Conservation (phyloP, 2,797 vertebrate species). For the Tapirus indicus region DNA sequence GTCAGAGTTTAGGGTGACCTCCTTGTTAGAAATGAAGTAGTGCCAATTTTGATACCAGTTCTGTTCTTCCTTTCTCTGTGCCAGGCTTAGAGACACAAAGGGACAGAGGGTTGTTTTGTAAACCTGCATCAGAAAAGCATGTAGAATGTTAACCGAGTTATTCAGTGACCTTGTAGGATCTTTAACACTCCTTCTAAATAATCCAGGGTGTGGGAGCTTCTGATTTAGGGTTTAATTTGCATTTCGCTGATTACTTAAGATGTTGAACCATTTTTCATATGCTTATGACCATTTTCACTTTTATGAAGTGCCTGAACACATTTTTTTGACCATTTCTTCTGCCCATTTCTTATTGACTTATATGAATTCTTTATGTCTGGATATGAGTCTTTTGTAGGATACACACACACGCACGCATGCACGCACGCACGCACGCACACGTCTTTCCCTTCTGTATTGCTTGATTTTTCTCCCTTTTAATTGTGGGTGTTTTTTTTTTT, state of each 20-base stretch:
- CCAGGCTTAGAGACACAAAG: neutral
- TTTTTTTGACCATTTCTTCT: constrained; percentile 26
- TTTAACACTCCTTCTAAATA: neutral
- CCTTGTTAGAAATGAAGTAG: neutral
- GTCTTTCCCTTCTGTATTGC: neutral
- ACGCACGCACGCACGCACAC: too few species aligned
- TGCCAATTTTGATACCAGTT: constrained; percentile 1
- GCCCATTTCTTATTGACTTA: neutral
- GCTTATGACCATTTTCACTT: neutral
- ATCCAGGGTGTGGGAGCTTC: neutral
- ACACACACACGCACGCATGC: neutral
- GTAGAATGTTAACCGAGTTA: neutral
- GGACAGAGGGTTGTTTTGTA: neutral
- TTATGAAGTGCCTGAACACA: neutral
- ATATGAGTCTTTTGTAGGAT: neutral
- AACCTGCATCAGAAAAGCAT: neutral
- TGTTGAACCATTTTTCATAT: neutral
- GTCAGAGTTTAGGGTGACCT: constrained; percentile 16
- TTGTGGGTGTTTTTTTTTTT: neutral
- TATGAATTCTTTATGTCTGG: neutral
- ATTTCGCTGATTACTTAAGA: neutral
- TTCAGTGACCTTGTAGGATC: neutral
- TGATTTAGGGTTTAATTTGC: neutral
- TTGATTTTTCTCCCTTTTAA: neutral
- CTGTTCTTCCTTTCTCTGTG: neutral